Evolutionary conservation across 2,113 vertebrate genomes (phyloP).

Genomic region (Egretta garzetta): DNA sequence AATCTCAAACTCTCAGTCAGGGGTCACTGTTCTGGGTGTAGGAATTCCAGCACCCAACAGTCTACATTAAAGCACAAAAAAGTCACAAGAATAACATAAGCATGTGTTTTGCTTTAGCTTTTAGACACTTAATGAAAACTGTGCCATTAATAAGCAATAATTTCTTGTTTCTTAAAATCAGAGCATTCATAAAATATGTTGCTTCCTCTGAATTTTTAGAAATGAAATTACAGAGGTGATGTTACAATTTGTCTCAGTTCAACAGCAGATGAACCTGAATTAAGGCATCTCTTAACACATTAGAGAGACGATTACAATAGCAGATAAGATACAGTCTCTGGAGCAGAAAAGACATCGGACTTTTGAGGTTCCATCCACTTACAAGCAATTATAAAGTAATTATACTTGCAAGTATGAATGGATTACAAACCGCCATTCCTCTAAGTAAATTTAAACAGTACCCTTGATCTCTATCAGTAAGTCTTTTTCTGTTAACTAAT

Average conservation of each 20-base stretch:
- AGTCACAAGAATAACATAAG: neutral
- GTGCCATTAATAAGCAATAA: neutral
- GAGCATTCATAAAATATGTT: neutral
- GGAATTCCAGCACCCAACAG: neutral
- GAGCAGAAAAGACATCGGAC: neutral
- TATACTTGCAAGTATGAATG: slow-evolving; percentile 65
- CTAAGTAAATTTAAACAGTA: slow-evolving; percentile 72
- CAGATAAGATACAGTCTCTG: neutral
- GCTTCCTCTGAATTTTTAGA: neutral
- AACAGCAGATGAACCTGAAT: neutral
- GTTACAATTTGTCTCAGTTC: neutral
- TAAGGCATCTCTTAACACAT: neutral
- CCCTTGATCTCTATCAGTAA: slow-evolving; percentile 76
- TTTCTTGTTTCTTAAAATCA: neutral
- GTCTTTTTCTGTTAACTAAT: slow-evolving; percentile 69
- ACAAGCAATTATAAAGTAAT: slow-evolving; percentile 70
- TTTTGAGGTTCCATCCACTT: slow-evolving; percentile 45
- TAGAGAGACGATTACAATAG: neutral
- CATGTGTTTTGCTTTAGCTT: neutral
- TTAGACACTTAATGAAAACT: neutral
- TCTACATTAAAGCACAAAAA: neutral
- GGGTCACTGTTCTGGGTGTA: neutral
- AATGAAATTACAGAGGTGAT: neutral
- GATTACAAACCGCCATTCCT: slow-evolving; percentile 68
- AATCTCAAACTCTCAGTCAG: neutral